Evolutionary conservation across 2,113 vertebrate genomes (phyloP).

Genomic region (Tupaia tana): DNA sequence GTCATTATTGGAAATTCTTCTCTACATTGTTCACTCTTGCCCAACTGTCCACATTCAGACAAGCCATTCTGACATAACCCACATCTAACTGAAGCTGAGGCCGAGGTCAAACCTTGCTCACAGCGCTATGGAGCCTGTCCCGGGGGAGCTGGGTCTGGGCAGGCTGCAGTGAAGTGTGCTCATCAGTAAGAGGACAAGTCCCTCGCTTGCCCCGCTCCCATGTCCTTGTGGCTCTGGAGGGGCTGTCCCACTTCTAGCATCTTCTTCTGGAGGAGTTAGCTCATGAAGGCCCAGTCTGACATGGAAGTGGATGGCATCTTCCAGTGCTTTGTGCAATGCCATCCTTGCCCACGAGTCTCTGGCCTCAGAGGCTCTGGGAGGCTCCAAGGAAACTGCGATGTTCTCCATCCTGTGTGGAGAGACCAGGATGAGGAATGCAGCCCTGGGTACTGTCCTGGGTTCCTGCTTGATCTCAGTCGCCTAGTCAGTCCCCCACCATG

Average conservation of each 20-base stretch:
- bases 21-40: neutral
- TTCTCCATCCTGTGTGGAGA: neutral
- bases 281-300: neutral
- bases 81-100: neutral
- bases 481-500: neutral
- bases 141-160: neutral
- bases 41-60: neutral
- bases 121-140: neutral
- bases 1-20: conserved; percentile 20
- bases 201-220: neutral
- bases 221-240: neutral
- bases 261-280: neutral
- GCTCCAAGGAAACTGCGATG: neutral
- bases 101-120: neutral
- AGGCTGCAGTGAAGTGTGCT: neutral
- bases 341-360: neutral
- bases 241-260: neutral
- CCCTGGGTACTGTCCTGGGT: neutral
- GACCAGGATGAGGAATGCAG: neutral
- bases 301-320: neutral
- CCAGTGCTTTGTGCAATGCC: accelerated
- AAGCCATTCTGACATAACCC: conserved; percentile 29
- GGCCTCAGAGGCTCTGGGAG: neutral
- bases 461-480: neutral
- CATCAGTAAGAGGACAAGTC: neutral